These are phyloP conservation scores for Clupea harengus DNA, from an alignment of 2,113 vertebrate species.

Conservation along the genomic window DNA sequence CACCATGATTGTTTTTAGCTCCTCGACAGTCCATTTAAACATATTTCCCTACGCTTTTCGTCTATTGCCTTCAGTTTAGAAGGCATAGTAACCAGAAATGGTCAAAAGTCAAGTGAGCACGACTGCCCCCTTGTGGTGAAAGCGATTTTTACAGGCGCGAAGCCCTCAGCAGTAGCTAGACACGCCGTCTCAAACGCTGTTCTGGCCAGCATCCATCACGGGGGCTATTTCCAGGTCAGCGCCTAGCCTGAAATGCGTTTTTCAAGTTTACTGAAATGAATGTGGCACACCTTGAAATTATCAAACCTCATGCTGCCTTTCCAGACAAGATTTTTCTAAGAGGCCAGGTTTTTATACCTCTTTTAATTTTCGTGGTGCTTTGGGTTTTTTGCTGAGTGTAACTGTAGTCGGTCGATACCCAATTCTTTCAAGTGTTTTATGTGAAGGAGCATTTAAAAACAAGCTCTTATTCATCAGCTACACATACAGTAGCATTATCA, in stretches of 20 bases:
- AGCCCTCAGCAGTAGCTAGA: not conserved
- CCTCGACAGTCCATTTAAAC: too few relatives aligned
- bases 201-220: not conserved
- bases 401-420: not conserved
- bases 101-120: not conserved
- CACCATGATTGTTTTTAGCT: not conserved
- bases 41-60: not conserved
- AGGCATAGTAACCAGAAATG: not conserved
- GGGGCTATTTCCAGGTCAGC: slow-evolving; percentile 12
- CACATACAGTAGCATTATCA: too few relatives aligned
- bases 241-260: not conserved
- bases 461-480: not conserved
- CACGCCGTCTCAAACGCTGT: not conserved
- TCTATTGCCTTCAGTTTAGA: not conserved
- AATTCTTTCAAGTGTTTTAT: not conserved
- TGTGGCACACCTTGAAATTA: slow-evolving; percentile 2
- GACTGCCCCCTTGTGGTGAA: not conserved
- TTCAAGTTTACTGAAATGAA: not conserved
- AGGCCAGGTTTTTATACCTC: not conserved
- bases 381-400: not conserved
- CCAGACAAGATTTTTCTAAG: not conserved
- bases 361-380: not conserved
- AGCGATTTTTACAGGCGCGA: not conserved
- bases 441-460: too few relatives aligned
- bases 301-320: not conserved